Base-by-base conservation (phyloP, 2,888 invertebrate species). In the Pammene aurita region DNA sequence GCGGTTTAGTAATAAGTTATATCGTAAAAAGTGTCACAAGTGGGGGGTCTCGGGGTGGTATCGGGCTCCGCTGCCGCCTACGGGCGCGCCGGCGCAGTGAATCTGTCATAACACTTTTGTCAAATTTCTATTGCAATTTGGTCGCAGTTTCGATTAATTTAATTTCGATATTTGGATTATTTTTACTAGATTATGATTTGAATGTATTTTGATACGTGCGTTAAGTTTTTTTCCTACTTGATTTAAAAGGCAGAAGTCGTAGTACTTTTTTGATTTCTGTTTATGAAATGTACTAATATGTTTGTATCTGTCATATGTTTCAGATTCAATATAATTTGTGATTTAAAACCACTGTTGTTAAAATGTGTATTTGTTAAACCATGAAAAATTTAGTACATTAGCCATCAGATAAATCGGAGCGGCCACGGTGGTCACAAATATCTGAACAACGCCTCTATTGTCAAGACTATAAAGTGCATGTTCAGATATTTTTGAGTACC, bases 11-110 rank as follows among this genome's bases (percentile, higher is more conserved):
- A 41, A 14, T 18, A 7, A 42, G 41, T 34, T 14, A 6, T 34
- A 54, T 54, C 9, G 42, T 63, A 34, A 54, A 16, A 16, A n/a
- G 46, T 44, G 46, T 18, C 16, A n/a, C 11, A 41, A 41, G 52
- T 57, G 42, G 14, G 66, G 34, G 41, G 42, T 57, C 63, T 63
- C 57, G 52, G 52, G 54, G 38, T n/a, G 48, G 48, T 48, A 46
- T 7, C 38, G 38, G 16, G 16, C 48, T n/a, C 10, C 16, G 11
- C 7, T n/a, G 48, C 11, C 56, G 48, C 18, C 26, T 42, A 14
- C 50, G 62, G 68, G 57, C 52, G 26, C 68, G 50, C 44, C 10
- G 62, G 63, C 18, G 14, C 52, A 68, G 68, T 63, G 68, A 68
- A 68, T 68, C 68, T 58, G 68, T 66, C 10, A 16, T 56, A 42